A percentile compares a stretch with the other conserved stretches of the same genome.
Evolutionary conservation across 2,888 invertebrate species (phyloP).

Genomic region (Micropterix aruncella): DNA sequence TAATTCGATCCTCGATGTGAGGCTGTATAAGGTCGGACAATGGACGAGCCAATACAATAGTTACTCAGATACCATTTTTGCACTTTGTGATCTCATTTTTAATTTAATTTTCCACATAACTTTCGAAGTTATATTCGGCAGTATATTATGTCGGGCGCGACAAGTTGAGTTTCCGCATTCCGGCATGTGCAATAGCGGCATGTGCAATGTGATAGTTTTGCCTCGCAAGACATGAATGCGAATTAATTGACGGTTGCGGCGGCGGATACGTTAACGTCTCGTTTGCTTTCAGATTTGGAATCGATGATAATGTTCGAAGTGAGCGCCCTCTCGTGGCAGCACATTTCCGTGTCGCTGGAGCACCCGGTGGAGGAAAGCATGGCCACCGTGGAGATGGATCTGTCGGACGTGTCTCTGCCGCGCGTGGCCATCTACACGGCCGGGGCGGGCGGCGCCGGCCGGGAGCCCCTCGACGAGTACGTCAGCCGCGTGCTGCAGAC

Average conservation of each 20-base stretch:
- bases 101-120: too few species aligned
- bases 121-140: too few species aligned
- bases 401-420: slow-evolving; percentile 66
- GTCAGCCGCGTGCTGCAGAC: slow-evolving; percentile 57
- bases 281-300: slow-evolving; percentile 46
- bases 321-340: slow-evolving; percentile 78
- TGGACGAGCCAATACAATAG: too few species aligned
- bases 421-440: slow-evolving; percentile 64
- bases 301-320: slow-evolving; percentile 83
- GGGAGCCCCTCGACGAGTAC: slow-evolving; percentile 29
- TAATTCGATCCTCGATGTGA: too few species aligned
- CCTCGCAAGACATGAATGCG: not conserved
- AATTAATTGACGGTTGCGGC: too few species aligned
- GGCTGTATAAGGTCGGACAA: too few species aligned
- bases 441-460: slow-evolving; percentile 25
- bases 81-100: too few species aligned
- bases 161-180: too few species aligned
- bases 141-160: too few species aligned
- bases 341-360: slow-evolving; percentile 80
- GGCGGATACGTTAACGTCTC: slow-evolving; percentile 5
- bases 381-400: slow-evolving; percentile 82
- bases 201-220: too few species aligned
- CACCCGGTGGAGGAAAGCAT: slow-evolving; percentile 87
- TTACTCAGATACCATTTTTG: too few species aligned
- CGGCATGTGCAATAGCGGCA: too few species aligned